phyloP scores from a whole-genome alignment of 2,113 vertebrate genomes.

The Catharus fuscescens region DNA sequence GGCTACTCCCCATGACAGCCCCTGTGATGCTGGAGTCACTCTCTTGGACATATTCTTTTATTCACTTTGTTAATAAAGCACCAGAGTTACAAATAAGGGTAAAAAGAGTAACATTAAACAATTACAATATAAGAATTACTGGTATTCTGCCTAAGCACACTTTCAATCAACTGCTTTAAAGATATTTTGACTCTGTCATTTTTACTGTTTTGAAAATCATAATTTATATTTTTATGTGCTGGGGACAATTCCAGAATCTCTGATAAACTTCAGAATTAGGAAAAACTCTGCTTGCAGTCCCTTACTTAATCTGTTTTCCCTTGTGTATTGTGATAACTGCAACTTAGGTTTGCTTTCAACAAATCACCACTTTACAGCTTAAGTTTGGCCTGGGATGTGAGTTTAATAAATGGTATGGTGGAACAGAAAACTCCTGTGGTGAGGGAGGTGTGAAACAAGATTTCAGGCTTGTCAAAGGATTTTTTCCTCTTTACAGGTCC shows the following conservation, averaged over 20 bases:
- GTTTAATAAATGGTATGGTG: neutral
- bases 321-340: neutral
- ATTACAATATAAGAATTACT: neutral
- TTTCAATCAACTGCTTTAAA: neutral
- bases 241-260: neutral
- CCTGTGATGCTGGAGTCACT: neutral
- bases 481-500: neutral
- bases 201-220: neutral
- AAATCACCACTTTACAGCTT: neutral
- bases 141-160: neutral
- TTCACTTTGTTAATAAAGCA: neutral
- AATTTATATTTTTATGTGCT: neutral
- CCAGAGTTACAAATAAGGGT: neutral
- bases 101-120: neutral
- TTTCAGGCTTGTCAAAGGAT: slow-evolving; percentile 9
- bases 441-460: slow-evolving; percentile 9
- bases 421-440: neutral
- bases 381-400: neutral
- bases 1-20: neutral
- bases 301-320: neutral
- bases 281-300: neutral
- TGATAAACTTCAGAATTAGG: neutral
- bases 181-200: neutral
- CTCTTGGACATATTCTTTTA: neutral
- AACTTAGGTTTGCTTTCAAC: neutral